Evolutionary conservation across 2,888 invertebrate species (phyloP), one percentile per base, ranked within the genome.

Genomic region (Diaphora mendica): DNA sequence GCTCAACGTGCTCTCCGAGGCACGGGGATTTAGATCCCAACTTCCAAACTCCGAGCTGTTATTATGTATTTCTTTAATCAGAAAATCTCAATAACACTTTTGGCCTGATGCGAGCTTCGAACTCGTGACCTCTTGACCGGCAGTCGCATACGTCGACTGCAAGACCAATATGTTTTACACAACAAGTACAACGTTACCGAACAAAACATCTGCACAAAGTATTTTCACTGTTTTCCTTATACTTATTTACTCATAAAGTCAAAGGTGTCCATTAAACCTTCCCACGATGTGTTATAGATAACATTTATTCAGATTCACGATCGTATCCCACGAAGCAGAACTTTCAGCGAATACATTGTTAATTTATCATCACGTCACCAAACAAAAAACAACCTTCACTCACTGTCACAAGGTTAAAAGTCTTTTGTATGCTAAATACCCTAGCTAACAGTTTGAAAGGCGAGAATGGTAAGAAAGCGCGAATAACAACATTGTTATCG

Each of bases 401-500:
- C 26, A 2, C 1, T 0, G 26, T 1, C 0, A 64, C 70, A 74
- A 65, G 75, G 75, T 70, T 68, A 71, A n/a, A 76, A 79, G 71
- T 83, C n/a, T 20, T 70, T 55, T 72, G 66, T 30, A 13, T 33
- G 67, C 64, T 73, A 68, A 72, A 35, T 64, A 26, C 70, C 71
- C 75, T 76, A 73, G 70, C 75, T 75, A 77, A 64, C 44, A 68
- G 74, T 72, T 65, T 73, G 80, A 85, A 90, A 88, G 88, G 86
- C 86, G 86, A 86, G 82, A 85, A 83, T 80, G 84, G 86, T 80
- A 82, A 82, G 82, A 82, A 83, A 84, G 84, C 81, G 86, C 88
- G 90, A 92, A 92, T 84, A 91, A 90, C 86, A 88, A 86, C 87
- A 88, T 88, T 88, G 89, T 91, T 92, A 91, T 92, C 90, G 89